Base-by-base conservation (phyloP, 2,797 vertebrate genomes). In the Naso thynnoides region DNA sequence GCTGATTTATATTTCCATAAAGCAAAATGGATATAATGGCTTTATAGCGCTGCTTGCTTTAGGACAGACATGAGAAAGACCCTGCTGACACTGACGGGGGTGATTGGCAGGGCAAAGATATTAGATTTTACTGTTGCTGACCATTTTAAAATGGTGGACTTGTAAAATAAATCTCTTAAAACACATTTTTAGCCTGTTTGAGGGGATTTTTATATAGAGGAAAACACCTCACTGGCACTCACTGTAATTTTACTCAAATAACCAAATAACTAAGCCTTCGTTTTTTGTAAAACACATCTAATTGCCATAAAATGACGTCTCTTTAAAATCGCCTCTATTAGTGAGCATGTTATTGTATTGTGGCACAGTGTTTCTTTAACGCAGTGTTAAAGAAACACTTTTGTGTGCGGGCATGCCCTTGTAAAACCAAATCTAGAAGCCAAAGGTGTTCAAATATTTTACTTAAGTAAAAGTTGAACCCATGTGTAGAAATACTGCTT, bases 1-100 rank as follows among this genome's bases (percentile, higher is more conserved):
- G 24, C 64, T 84, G 86, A 89, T 90, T 90, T 86, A 89, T 90
- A 73, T 83, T 88, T 81, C 81, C 78, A 86, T 90, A 78, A 84
- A 82, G 79, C 63, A 72, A 73, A 70, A 71, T 77, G 71, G 81
- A 79, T 79, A 76, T 89, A 83, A 88, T 90, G 75, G 79, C 39
- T 90, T 90, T 70, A 87, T 47, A 29, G 67, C 68, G 1, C 50
- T 16, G 75, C 81, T 84, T 59, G 81, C 79, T 88, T 70, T 47
- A 70, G 73, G 70, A 76, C 72, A 79, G 79, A 80, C 54, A 21
- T 53, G 63, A 70, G 76, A 63, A 56, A 65, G 70, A 45, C 55
- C 60, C 44, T 47, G 24, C 75, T 77, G 77, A 69, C 74, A 71
- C 31, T 49, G 79, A 73, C 60, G 60, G 71, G 45, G 24, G 49